These are phyloP conservation scores for Galaxea fascicularis DNA, from an alignment of 92 coral and sea anemone species.

Conservation along the genomic window DNA sequence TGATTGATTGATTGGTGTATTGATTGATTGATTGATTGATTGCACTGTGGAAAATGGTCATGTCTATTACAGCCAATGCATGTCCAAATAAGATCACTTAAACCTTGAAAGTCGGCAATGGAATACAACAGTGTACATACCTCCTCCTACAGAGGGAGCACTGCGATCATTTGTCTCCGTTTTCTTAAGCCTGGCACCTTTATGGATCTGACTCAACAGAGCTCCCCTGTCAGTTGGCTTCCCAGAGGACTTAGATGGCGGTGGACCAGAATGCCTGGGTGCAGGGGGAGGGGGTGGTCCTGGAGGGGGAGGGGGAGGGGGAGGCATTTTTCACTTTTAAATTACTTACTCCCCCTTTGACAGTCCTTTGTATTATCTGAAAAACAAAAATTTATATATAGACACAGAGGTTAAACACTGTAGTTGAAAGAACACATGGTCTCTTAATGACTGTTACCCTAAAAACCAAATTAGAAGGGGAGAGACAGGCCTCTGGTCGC, in stretches of 20 bases:
- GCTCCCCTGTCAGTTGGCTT: slow-evolving; percentile 84
- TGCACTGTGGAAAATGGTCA: too few species aligned
- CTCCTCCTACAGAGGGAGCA: slow-evolving; percentile 82
- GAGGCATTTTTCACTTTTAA: slow-evolving; percentile 57
- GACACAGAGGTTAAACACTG: too few species aligned
- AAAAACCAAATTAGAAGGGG: too few species aligned
- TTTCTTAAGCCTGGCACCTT: slow-evolving; percentile 94
- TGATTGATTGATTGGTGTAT: too few species aligned
- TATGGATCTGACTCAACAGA: slow-evolving; percentile 84
- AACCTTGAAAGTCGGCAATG: too few species aligned
- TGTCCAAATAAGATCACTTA: neutral
- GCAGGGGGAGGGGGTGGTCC: slow-evolving; percentile 93
- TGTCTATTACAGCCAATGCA: neutral
- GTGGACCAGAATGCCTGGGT: slow-evolving; percentile 67
- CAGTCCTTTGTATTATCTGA: slow-evolving; percentile 18
- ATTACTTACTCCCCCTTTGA: slow-evolving; percentile 30
- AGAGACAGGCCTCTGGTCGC: too few species aligned
- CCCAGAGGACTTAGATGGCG: slow-evolving; percentile 69
- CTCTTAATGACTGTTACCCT: too few species aligned
- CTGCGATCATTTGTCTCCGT: slow-evolving; percentile 92
- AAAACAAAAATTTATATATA: too few species aligned
- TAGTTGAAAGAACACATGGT: too few species aligned
- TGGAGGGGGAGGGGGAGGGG: slow-evolving; percentile 96
- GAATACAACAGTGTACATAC: slow-evolving; percentile 44
- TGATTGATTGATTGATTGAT: too few species aligned